phyloP scores from a whole-genome alignment of 2,888 invertebrate species.

The Chromoteleia sp. region DNA sequence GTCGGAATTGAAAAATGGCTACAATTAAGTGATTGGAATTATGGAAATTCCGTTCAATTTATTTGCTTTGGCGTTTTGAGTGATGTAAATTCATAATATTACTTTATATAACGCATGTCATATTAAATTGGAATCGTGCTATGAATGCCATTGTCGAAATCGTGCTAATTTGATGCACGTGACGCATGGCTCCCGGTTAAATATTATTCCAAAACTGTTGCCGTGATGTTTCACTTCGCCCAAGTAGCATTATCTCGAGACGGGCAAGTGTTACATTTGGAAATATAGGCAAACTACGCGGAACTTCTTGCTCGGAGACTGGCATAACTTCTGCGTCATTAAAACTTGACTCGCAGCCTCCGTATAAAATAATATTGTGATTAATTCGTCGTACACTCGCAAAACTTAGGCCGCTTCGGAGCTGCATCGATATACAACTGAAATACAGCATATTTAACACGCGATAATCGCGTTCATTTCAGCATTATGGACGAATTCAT shows the following conservation, averaged over 20 bases:
- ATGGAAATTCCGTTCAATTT: not conserved
- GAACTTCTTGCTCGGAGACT: conserved; percentile 42
- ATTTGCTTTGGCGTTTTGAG: conserved; percentile 43
- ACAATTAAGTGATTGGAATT: too few species aligned
- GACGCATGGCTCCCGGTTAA: conserved; percentile 59
- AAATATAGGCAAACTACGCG: conserved; percentile 63
- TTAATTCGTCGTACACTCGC: conserved; percentile 57
- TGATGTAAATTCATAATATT: conserved; percentile 60
- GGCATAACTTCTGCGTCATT: conserved; percentile 58
- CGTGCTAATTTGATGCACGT: conserved; percentile 66
- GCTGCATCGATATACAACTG: conserved; percentile 3
- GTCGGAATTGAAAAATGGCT: too few species aligned
- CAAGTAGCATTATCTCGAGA: conserved; percentile 67
- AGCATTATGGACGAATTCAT: conserved; percentile 8
- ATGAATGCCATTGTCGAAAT: conserved; percentile 65
- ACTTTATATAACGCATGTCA: conserved; percentile 57
- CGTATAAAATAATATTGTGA: conserved; percentile 61
- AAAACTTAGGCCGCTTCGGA: conserved; percentile 26
- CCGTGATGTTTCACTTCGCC: conserved; percentile 65
- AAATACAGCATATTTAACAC: conserved; percentile 6
- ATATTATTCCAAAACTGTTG: conserved; percentile 65
- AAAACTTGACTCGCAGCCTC: conserved; percentile 61
- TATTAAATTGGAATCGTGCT: conserved; percentile 58
- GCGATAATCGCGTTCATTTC: not conserved
- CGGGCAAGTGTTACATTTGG: conserved; percentile 64